Base-by-base conservation (phyloP, 2,888 invertebrate species). In the Byasa hedistus region DNA sequence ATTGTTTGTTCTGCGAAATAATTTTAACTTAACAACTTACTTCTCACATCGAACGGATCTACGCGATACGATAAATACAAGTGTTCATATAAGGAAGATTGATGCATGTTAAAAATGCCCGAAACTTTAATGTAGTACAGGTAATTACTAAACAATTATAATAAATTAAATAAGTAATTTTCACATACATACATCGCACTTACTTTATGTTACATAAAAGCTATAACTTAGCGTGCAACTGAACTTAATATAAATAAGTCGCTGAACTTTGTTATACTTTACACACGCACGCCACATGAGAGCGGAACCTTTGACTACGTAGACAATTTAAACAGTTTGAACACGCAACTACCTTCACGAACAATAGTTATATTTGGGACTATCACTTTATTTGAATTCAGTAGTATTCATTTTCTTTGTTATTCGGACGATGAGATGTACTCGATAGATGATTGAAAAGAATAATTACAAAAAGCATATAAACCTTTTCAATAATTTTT, bases 311-410 rank as follows among this genome's bases (percentile, higher is more conserved):
- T 27, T 22, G 54, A 54, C 23, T 24, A 52, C 17, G 32, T 54
- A 23, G 39, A 57, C 52, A 39, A 54, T 58, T 39, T 52, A 21
- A 36, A 64, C 10, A 23, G 12, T 27, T 64, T 10, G 4, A 22
- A 21, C 44, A 61, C 71, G 71, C 71, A 69, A 69, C 57, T 36
- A 22, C 3, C 23, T 58, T 44, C 12, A n/a, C 32, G n/a, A 7
- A n/a, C 4, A 19, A 0, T 24, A 17, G 23, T 24, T 55, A 55
- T 55, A 19, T 48, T 17, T 1, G 32, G 8, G 1, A 27, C 19
- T 27, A 17, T 3, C 23, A 27, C 19, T 56, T 56, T 19, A 56
- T 24, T 3, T 24, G 17, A 19, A 56, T 24, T 24, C 17, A 23
- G 24, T 24, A 17, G 23, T 27, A 52, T n/a, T 10, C 4, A 21